These are phyloP conservation scores for pig (Sus scrofa) DNA, from an alignment of 2,113 vertebrate species.

Conservation along the genomic window DNA sequence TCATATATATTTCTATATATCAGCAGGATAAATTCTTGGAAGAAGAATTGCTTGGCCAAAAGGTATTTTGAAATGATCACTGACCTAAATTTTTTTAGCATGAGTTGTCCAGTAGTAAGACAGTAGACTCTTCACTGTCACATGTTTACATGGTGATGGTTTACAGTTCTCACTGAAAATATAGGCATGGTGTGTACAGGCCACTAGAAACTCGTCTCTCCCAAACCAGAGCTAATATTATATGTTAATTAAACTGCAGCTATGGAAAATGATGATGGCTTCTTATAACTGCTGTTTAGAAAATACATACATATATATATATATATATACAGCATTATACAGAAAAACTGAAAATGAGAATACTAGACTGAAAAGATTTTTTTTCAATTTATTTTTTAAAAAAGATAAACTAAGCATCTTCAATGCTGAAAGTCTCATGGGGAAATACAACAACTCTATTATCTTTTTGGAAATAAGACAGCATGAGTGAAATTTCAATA, in stretches of 20 bases:
- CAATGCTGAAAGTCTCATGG: neutral
- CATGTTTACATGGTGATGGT: neutral
- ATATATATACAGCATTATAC: neutral
- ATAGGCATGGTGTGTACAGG: neutral
- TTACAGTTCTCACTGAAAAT: neutral
- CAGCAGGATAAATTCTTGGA: neutral
- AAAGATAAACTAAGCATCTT: neutral
- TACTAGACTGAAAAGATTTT: neutral
- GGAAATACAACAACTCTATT: neutral
- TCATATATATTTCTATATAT: neutral
- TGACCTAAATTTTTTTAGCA: slow-evolving; percentile 12
- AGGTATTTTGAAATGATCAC: neutral
- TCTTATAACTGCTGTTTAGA: slow-evolving; percentile 4
- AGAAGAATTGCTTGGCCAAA: neutral
- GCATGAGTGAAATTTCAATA: neutral
- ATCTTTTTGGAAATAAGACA: neutral
- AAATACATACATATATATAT: neutral
- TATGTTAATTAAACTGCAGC: neutral
- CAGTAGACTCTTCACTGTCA: neutral
- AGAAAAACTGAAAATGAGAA: slow-evolving; percentile 48
- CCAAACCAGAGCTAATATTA: slow-evolving; percentile 25
- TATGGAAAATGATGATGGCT: neutral
- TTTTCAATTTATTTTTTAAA: neutral
- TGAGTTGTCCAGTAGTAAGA: neutral
- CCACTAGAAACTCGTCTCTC: neutral